Conservation (phyloP, 1,140 invertebrate species). For the Procambarus virginalis region DNA sequence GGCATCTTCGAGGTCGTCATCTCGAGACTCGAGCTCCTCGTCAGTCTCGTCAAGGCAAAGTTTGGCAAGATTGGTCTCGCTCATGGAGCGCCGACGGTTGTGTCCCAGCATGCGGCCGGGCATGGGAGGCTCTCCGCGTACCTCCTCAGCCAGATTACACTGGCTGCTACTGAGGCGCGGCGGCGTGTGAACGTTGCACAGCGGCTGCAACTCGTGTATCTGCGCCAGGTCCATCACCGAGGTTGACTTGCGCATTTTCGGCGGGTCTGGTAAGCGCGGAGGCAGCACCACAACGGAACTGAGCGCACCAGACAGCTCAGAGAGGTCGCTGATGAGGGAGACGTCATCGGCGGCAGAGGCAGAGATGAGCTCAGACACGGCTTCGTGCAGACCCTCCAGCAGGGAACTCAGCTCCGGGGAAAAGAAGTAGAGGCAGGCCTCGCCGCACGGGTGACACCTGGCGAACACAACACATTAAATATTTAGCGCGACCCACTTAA, state of each 20-base stretch:
- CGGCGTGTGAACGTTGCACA: slow-evolving; percentile 57
- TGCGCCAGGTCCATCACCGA: slow-evolving; percentile 68
- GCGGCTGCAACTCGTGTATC: slow-evolving; percentile 54
- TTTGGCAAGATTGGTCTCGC: slow-evolving; percentile 69
- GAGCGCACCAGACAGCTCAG: slow-evolving; percentile 68
- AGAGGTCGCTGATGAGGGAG: slow-evolving; percentile 68
- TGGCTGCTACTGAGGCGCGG: slow-evolving; percentile 62
- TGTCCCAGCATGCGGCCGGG: slow-evolving; percentile 63
- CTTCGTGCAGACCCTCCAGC: slow-evolving; percentile 69
- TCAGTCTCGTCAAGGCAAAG: slow-evolving; percentile 70
- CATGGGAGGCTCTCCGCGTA: slow-evolving; percentile 50
- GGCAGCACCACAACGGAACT: slow-evolving; percentile 67
- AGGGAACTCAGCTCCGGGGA: slow-evolving; percentile 66
- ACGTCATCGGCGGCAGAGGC: slow-evolving; percentile 65
- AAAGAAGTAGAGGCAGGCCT: slow-evolving; percentile 69
- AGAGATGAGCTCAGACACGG: slow-evolving; percentile 66
- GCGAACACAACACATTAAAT: not conserved
- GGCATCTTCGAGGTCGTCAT: slow-evolving; percentile 68
- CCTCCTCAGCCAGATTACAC: slow-evolving; percentile 57
- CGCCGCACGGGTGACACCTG: slow-evolving; percentile 69
- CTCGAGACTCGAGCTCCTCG: slow-evolving; percentile 68
- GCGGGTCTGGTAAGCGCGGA: slow-evolving; percentile 58
- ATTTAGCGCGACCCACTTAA: not conserved
- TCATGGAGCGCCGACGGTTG: slow-evolving; percentile 68
- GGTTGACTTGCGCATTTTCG: slow-evolving; percentile 69